phyloP scores from a whole-genome alignment of 2,797 vertebrate genomes.

The Enteromius trimaculatus region DNA sequence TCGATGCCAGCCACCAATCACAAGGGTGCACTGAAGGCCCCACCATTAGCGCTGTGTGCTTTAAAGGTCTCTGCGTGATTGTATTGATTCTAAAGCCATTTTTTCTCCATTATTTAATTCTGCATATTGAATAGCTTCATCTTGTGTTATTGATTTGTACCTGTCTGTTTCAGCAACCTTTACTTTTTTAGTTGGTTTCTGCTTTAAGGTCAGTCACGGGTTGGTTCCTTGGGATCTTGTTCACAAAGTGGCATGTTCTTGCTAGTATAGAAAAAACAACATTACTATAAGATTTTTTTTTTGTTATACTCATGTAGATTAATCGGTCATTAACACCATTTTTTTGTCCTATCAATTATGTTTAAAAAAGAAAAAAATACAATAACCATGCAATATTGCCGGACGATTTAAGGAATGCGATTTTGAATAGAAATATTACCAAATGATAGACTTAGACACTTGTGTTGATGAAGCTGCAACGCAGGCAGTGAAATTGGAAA shows the following conservation, averaged over 20 bases:
- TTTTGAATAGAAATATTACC: not conserved
- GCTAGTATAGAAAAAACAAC: constrained; percentile 2
- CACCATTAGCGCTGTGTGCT: constrained; percentile 37
- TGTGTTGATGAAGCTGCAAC: not conserved
- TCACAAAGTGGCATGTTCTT: constrained; percentile 2
- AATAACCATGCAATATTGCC: too few relatives aligned
- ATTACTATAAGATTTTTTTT: not conserved
- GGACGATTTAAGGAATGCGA: not conserved
- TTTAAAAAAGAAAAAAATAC: too few relatives aligned
- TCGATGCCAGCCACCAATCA: constrained; percentile 18
- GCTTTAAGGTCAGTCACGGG: not conserved
- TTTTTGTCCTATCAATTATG: too few relatives aligned
- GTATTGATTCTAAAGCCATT: constrained; percentile 41
- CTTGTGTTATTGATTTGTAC: constrained; percentile 33
- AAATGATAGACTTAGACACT: not conserved
- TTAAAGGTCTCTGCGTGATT: constrained; percentile 22
- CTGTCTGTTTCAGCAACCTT: constrained; percentile 60
- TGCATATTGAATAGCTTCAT: constrained; percentile 40
- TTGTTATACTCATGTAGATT: not conserved
- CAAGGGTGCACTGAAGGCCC: not conserved
- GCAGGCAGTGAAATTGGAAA: not conserved
- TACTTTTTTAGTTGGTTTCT: constrained; percentile 38
- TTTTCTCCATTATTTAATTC: constrained; percentile 35
- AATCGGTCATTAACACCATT: not conserved
- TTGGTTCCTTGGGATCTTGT: not conserved